Evolutionary conservation across 2,113 vertebrate species (phyloP).

Genomic region (Syngnathoides biaculeatus): DNA sequence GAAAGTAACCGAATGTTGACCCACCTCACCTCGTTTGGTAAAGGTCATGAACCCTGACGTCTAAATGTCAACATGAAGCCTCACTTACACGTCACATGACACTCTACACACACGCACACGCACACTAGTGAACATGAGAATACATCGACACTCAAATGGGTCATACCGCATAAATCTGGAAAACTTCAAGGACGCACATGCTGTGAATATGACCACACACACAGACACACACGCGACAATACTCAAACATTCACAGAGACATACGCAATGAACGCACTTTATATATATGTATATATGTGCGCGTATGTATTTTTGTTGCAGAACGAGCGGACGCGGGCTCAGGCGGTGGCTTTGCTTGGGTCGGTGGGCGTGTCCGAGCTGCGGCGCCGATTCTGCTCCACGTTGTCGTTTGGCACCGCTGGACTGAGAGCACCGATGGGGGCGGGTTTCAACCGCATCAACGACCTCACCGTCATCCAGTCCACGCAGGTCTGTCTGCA

Average conservation of each 20-base stretch:
- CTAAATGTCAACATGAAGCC: slow-evolving; percentile 44
- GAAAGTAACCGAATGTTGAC: not conserved
- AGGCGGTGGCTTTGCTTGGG: slow-evolving; percentile 78
- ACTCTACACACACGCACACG: not conserved
- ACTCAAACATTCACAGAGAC: not conserved
- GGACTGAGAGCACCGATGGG: slow-evolving; percentile 92
- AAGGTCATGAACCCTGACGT: slow-evolving; percentile 32
- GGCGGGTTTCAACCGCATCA: slow-evolving; percentile 89
- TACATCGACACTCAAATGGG: not conserved
- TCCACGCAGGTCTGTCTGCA: slow-evolving; percentile 83
- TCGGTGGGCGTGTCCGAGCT: slow-evolving; percentile 75
- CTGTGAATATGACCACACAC: too few species aligned
- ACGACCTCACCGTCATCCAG: slow-evolving; percentile 94
- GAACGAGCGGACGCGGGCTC: slow-evolving; percentile 83
- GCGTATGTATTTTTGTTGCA: slow-evolving; percentile 37
- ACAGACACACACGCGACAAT: not conserved
- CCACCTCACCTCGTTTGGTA: not conserved
- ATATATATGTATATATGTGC: not conserved
- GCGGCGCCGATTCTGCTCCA: slow-evolving; percentile 78
- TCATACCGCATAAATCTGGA: too few species aligned
- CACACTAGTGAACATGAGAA: too few species aligned
- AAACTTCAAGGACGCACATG: too few species aligned
- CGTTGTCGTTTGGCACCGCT: slow-evolving; percentile 88
- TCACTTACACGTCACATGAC: slow-evolving; percentile 8
- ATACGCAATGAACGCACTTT: too few species aligned